Evolutionary conservation across 2,113 vertebrate genomes (phyloP).

Genomic region (Protobothrops flavoviridis): DNA sequence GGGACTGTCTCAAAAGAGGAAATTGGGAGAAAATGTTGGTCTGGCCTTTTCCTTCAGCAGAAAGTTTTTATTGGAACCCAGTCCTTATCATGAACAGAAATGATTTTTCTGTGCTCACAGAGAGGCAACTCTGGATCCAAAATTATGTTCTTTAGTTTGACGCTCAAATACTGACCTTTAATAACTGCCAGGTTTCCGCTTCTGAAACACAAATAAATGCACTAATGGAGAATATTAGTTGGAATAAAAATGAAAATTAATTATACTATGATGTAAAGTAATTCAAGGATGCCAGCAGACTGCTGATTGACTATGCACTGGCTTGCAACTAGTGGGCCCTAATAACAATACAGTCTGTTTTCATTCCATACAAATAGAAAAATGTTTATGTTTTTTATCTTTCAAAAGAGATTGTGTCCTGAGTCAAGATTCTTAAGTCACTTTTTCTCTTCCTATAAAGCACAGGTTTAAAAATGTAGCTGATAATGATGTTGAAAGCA

Average conservation of each 20-base stretch:
- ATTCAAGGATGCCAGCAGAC: slow-evolving; percentile 67
- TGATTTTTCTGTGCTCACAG: not conserved
- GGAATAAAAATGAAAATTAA: slow-evolving; percentile 48
- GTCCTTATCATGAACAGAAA: not conserved
- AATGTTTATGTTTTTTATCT: slow-evolving; percentile 50
- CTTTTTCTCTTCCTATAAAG: slow-evolving; percentile 36
- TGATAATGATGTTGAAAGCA: slow-evolving; percentile 59
- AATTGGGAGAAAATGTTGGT: not conserved
- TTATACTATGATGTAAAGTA: slow-evolving; percentile 57
- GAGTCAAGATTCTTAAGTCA: slow-evolving; percentile 33
- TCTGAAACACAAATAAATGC: slow-evolving; percentile 65
- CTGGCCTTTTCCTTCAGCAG: not conserved
- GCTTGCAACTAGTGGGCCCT: slow-evolving; percentile 52
- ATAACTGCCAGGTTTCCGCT: slow-evolving; percentile 64
- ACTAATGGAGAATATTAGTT: slow-evolving; percentile 64
- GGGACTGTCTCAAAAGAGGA: not conserved
- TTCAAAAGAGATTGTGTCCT: slow-evolving; percentile 46
- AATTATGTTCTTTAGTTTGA: slow-evolving; percentile 58
- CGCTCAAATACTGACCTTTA: slow-evolving; percentile 68
- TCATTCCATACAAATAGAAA: slow-evolving; percentile 46
- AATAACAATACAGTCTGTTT: slow-evolving; percentile 45
- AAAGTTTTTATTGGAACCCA: not conserved
- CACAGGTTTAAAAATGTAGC: slow-evolving; percentile 46
- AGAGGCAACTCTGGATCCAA: not conserved
- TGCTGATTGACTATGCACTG: slow-evolving; percentile 72